Base-by-base conservation (phyloP, 2,888 invertebrate genomes). In the Drosophila suboccidentalis region DNA sequence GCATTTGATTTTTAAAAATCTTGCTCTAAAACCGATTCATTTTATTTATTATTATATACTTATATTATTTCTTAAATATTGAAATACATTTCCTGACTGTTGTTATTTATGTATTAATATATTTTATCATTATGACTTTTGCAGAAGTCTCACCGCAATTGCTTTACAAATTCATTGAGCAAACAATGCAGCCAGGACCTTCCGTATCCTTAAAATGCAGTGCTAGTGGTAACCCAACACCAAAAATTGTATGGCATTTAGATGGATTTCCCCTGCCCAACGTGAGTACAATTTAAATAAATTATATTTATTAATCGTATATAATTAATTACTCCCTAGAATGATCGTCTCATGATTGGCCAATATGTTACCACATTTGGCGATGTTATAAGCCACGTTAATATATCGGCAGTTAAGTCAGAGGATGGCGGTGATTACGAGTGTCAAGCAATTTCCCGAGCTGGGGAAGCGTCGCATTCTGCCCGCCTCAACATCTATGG, bases 351-450 rank as follows among this genome's bases (percentile, higher is more conserved):
- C 90, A 95, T 97, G 90, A 97, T 97, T 61, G 97, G 97, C 1
- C 97, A 97, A 92, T 97, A 97, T 93, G 97, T 97, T 57, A 97
- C 97, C 3, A 94, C 97, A 46, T 97, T 97, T 93, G 97, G 97
- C 85, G 97, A 97, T 92, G 97, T 97, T 51, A 97, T 97, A 90
- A 97, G 97, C 88, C 97, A 97, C 93, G 96, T 97, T 59, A 98
- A 98, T 94, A 96, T 98, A 90, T 96, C 96, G 79, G 95, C 96
- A 51, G 95, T 97, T 57, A 96, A 96, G 85, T 96, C 97, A 59
- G 97, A 97, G 93, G 97, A 97, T 92, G 97, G 97, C 57, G 97
- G 97, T 4, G 97, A 97, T 88, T 97, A 97, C 92, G 95, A 96
- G 38, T 97, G 97, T 90, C 95, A 95, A 36, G 97, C 97, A 1